Evolutionary conservation across 2,888 invertebrate genomes (phyloP).

Genomic region (Drosophila eohydei): DNA sequence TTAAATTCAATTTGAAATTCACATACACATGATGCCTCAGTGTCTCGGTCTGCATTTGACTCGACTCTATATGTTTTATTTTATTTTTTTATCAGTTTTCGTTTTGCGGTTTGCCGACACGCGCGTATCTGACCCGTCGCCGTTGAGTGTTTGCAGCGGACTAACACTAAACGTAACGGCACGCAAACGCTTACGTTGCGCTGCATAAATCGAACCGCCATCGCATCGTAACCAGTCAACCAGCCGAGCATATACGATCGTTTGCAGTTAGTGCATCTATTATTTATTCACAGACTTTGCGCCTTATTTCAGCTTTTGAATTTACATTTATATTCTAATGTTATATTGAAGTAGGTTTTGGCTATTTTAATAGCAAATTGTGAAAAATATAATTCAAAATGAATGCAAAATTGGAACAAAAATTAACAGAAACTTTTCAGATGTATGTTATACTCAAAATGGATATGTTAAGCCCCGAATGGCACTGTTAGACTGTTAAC

Average conservation of each 20-base stretch:
- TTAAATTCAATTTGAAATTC: constrained; percentile 50
- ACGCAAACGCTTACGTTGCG: constrained; percentile 57
- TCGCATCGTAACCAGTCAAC: constrained; percentile 47
- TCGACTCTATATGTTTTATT: constrained; percentile 39
- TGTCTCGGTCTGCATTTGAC: constrained; percentile 50
- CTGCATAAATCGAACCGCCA: constrained; percentile 60
- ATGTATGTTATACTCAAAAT: constrained; percentile 45
- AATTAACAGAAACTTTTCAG: constrained; percentile 12
- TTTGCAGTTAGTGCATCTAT: constrained; percentile 26
- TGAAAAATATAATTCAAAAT: neutral
- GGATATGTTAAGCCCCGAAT: constrained; percentile 47
- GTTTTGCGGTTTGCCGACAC: constrained; percentile 62
- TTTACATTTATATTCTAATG: neutral
- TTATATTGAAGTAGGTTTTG: neutral
- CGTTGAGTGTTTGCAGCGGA: constrained; percentile 68
- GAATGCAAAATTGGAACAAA: constrained; percentile 10
- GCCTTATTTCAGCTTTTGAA: no score
- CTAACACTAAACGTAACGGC: constrained; percentile 49
- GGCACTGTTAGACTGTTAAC: constrained; percentile 34
- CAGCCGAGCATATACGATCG: constrained; percentile 34
- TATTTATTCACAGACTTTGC: neutral
- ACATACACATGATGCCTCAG: constrained; percentile 38
- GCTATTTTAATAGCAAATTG: neutral
- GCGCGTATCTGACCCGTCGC: constrained; percentile 69
- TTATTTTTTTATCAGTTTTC: constrained; percentile 47